Conservation (phyloP, 2,113 vertebrate species). For the Bothrops jararaca region DNA sequence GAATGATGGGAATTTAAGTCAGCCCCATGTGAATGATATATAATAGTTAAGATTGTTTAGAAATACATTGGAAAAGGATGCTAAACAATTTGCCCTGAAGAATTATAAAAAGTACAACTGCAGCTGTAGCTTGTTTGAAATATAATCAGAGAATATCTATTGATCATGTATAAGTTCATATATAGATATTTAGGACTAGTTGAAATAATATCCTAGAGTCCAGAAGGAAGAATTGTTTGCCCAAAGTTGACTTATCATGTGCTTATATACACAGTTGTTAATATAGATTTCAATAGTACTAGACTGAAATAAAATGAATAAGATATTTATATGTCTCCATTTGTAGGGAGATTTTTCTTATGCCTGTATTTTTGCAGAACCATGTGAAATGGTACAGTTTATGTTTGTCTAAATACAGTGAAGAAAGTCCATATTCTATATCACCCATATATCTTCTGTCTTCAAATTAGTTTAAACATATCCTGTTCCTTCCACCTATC, state of each 20-base stretch:
- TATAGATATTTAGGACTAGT: background rate
- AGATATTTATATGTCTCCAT: background rate
- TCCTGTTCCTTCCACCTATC: background rate
- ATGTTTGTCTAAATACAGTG: background rate
- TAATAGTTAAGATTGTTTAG: background rate
- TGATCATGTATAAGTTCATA: background rate
- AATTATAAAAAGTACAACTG: background rate
- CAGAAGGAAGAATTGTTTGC: background rate
- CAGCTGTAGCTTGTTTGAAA: background rate
- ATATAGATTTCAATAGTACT: background rate
- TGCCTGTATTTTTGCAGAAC: background rate
- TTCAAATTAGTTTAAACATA: background rate
- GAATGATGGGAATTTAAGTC: background rate
- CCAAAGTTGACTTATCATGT: background rate
- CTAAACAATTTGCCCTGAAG: background rate
- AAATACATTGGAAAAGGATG: background rate
- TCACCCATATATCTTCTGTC: background rate
- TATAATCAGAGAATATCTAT: background rate
- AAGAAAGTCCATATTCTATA: background rate
- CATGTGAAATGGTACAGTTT: background rate
- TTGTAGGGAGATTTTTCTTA: background rate
- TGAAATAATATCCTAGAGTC: background rate
- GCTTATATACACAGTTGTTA: background rate
- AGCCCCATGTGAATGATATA: background rate
- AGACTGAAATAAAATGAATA: background rate